Evolutionary conservation across 2,113 vertebrate genomes (phyloP).

Genomic region (Crotalus tigris): DNA sequence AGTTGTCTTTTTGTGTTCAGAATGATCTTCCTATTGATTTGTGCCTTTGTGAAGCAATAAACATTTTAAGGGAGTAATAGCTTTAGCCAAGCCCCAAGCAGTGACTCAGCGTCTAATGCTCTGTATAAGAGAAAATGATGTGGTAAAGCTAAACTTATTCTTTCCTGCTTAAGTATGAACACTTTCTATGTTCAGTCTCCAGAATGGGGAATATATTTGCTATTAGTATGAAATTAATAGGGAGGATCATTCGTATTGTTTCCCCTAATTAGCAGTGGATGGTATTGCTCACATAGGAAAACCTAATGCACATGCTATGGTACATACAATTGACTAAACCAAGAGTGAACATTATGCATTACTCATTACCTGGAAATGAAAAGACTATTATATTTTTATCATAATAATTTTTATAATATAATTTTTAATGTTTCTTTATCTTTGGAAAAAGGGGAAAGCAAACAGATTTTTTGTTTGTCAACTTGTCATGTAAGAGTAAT

Average conservation of each 20-base stretch:
- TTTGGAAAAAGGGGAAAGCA: background rate
- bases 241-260: background rate
- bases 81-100: slow-evolving; percentile 1
- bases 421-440: background rate
- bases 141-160: background rate
- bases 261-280: background rate
- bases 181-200: background rate
- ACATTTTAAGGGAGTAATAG: slow-evolving; percentile 14
- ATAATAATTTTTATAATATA: background rate
- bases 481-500: background rate
- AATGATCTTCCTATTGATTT: background rate
- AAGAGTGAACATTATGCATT: background rate
- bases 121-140: background rate
- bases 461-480: background rate
- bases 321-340: too few species aligned
- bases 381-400: background rate
- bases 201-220: background rate
- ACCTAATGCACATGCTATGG: background rate
- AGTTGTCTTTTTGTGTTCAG: background rate
- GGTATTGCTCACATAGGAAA: background rate
- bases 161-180: background rate
- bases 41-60: background rate
- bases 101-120: background rate
- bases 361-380: background rate
- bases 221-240: background rate